Percentiles rank a stretch among this genome's conserved stretches.
These are phyloP conservation scores for Patagioenas fasciata DNA, from an alignment of 2,113 vertebrate species.

Conservation along the genomic window DNA sequence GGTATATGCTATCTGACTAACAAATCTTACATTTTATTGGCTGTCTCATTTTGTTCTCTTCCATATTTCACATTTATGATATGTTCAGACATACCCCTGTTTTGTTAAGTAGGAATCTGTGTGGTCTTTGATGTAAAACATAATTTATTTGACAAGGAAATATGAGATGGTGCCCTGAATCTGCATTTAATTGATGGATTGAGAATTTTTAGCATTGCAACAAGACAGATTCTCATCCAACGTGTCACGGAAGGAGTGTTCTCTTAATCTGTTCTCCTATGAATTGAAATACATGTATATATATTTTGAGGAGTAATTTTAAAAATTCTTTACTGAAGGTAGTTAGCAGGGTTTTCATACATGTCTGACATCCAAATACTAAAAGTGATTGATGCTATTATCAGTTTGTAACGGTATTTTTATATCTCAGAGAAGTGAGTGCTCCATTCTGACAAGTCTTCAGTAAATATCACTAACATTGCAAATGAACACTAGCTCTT, in stretches of 20 bases:
- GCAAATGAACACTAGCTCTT: conserved; percentile 44
- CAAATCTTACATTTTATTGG: conserved; percentile 92
- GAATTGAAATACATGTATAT: conserved; percentile 68
- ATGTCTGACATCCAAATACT: conserved; percentile 62
- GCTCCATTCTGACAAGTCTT: conserved; percentile 50
- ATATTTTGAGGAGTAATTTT: conserved; percentile 47
- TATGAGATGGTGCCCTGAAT: conserved; percentile 83
- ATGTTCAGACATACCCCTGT: conserved; percentile 83
- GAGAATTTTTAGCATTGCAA: conserved; percentile 79
- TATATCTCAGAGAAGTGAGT: conserved; percentile 30
- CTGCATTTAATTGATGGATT: conserved; percentile 87
- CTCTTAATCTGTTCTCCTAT: conserved; percentile 76
- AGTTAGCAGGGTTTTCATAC: conserved; percentile 46
- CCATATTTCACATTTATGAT: conserved; percentile 94
- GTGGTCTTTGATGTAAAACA: conserved; percentile 85
- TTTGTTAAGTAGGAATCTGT: conserved; percentile 86
- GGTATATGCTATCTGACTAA: conserved; percentile 80
- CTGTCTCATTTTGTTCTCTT: conserved; percentile 88
- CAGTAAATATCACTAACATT: conserved; percentile 26
- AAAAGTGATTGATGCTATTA: conserved; percentile 69
- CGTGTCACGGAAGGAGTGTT: conserved; percentile 51
- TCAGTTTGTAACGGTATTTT: conserved; percentile 60
- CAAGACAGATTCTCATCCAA: conserved; percentile 73
- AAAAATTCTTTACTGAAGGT: conserved; percentile 37
- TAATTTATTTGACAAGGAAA: conserved; percentile 93